Percentiles rank a stretch among this genome's conserved stretches.
Evolutionary conservation across 2,888 invertebrate species (phyloP).

Genomic region (Conistra vaccinii): DNA sequence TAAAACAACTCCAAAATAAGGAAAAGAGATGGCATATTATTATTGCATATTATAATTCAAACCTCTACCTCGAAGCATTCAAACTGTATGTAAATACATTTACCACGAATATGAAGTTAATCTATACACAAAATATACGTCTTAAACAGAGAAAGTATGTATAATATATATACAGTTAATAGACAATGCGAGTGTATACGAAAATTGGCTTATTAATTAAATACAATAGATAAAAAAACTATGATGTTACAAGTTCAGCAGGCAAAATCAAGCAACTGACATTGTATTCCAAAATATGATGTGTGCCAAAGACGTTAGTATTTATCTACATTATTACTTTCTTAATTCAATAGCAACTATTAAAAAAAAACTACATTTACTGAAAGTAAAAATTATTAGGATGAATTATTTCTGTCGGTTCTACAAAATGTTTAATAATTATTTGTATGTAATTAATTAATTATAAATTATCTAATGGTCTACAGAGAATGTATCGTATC

Average conservation of each 20-base stretch:
- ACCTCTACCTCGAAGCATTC: slow-evolving; percentile 45
- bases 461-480: slow-evolving; percentile 47
- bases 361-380: slow-evolving; percentile 42
- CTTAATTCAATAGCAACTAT: slow-evolving; percentile 34
- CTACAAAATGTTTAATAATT: slow-evolving; percentile 47
- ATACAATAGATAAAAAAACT: slow-evolving; percentile 43
- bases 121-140: slow-evolving; percentile 54
- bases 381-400: slow-evolving; percentile 41
- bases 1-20: background rate
- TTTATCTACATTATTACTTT: slow-evolving; percentile 52
- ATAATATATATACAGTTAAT: slow-evolving; percentile 58
- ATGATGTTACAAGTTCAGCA: slow-evolving; percentile 39
- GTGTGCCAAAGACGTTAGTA: slow-evolving; percentile 9
- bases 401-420: slow-evolving; percentile 33
- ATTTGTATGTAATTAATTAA: slow-evolving; percentile 29
- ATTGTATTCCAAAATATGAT: slow-evolving; percentile 27
- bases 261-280: slow-evolving; percentile 53
- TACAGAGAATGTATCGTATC: slow-evolving; percentile 46
- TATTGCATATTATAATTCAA: slow-evolving; percentile 1
- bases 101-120: slow-evolving; percentile 13
- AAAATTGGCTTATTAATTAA: slow-evolving; percentile 29
- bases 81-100: slow-evolving; percentile 25
- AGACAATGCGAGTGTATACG: slow-evolving; percentile 31
- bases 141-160: slow-evolving; percentile 29
- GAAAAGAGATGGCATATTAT: slow-evolving; percentile 9